These are phyloP conservation scores for Heliconius hewitsoni DNA, from an alignment of 1,140 invertebrate species.

Conservation along the genomic window DNA sequence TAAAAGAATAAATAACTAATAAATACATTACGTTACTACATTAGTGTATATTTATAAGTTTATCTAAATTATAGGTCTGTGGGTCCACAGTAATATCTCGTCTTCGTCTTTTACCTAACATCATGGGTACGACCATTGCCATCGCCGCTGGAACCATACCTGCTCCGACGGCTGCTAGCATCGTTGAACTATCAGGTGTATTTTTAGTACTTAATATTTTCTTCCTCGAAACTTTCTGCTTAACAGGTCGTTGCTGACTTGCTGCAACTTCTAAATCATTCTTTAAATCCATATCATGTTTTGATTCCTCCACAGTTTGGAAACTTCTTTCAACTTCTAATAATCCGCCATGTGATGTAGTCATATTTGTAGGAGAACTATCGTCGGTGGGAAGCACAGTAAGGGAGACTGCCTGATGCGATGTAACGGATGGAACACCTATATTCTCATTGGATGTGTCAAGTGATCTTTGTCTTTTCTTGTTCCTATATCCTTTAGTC, in stretches of 20 bases:
- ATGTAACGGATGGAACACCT: constrained; percentile 62
- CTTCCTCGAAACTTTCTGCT: constrained; percentile 64
- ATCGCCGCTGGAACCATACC: constrained; percentile 90
- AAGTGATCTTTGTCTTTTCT: constrained; percentile 76
- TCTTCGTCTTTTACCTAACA: constrained; percentile 83
- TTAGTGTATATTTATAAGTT: constrained; percentile 31
- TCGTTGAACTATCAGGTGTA: constrained; percentile 81
- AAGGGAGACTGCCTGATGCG: constrained; percentile 83
- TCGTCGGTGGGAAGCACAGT: constrained; percentile 87
- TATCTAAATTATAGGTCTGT: constrained; percentile 27
- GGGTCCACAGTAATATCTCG: constrained; percentile 51
- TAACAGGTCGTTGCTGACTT: constrained; percentile 56
- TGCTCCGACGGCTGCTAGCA: constrained; percentile 87
- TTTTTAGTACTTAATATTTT: constrained; percentile 58
- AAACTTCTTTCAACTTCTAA: constrained; percentile 88
- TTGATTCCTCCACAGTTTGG: constrained; percentile 84
- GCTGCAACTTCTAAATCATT: constrained; percentile 56
- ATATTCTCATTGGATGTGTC: constrained; percentile 50
- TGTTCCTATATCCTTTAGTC: constrained; percentile 86
- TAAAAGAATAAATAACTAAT: constrained; percentile 19
- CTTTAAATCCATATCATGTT: constrained; percentile 70
- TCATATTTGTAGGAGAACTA: constrained; percentile 83
- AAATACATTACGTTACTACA: neutral
- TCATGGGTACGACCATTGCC: constrained; percentile 89
- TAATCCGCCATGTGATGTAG: constrained; percentile 88